These are phyloP conservation scores for Hiodon tergisus DNA, from an alignment of 2,113 vertebrate species.

Conservation along the genomic window DNA sequence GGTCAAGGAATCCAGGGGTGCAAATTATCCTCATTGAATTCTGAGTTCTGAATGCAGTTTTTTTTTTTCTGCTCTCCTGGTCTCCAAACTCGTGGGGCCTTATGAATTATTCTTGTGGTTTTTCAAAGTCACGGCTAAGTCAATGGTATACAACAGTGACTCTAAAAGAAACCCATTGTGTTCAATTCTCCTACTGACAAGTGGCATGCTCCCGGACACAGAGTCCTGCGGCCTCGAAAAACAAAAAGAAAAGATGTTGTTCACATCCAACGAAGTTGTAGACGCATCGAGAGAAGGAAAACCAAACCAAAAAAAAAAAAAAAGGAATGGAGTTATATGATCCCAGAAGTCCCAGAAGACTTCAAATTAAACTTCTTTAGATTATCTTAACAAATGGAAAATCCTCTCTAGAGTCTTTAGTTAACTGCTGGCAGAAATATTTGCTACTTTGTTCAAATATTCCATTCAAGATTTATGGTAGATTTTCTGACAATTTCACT, in stretches of 20 bases:
- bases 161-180: conserved; percentile 40
- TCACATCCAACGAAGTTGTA: too few species aligned
- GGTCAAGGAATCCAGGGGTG: conserved; percentile 41
- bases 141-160: conserved; percentile 62
- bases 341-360: neutral
- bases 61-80: conserved; percentile 43
- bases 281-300: too few species aligned
- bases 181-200: conserved; percentile 33
- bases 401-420: neutral
- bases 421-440: neutral
- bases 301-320: too few species aligned
- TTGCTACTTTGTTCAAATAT: too few species aligned
- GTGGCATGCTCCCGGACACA: neutral
- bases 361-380: neutral
- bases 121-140: conserved; percentile 69
- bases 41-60: conserved; percentile 51
- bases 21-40: conserved; percentile 52
- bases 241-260: too few species aligned
- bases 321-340: too few species aligned
- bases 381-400: neutral
- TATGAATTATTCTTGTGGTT: conserved; percentile 68
- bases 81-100: conserved; percentile 51
- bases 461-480: neutral
- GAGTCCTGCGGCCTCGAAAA: too few species aligned
- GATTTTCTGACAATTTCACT: too few species aligned